These are phyloP conservation scores for Trachymyrmex septentrionalis DNA, from an alignment of 1,140 invertebrate species.

Conservation along the genomic window DNA sequence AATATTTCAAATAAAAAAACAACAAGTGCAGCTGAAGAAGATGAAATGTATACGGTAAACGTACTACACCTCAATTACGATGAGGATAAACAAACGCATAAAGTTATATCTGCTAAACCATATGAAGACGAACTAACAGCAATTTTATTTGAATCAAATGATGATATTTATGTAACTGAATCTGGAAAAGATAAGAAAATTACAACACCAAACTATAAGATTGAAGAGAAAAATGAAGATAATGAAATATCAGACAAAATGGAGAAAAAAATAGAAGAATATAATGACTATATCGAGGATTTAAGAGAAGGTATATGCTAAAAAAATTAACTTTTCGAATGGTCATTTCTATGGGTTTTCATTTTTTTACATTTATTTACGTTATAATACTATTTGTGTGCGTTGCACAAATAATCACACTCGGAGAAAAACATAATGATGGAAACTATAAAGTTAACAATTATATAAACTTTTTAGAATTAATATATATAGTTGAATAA, in stretches of 20 bases:
- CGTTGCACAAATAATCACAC: too few species aligned
- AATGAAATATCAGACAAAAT: neutral
- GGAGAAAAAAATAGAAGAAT: neutral
- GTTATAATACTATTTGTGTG: neutral
- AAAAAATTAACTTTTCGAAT: neutral
- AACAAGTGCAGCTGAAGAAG: neutral
- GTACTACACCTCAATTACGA: constrained; percentile 66
- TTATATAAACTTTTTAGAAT: too few species aligned
- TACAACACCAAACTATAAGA: neutral
- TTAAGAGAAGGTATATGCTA: neutral
- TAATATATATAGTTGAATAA: too few species aligned
- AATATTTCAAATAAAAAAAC: constrained; percentile 10
- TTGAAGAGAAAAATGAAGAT: constrained; percentile 6
- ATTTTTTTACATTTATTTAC: neutral
- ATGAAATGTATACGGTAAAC: constrained; percentile 65
- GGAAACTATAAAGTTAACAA: too few species aligned
- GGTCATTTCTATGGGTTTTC: neutral
- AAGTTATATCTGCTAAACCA: constrained; percentile 45
- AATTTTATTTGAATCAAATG: constrained; percentile 30
- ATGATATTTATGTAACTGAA: constrained; percentile 2
- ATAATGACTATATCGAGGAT: constrained; percentile 15
- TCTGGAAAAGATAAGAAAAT: neutral
- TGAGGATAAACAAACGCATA: constrained; percentile 67
- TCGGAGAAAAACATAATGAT: too few species aligned
- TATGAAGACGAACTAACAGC: neutral